phyloP scores from a whole-genome alignment of 2,797 vertebrate species.

The Phataginus tricuspis region DNA sequence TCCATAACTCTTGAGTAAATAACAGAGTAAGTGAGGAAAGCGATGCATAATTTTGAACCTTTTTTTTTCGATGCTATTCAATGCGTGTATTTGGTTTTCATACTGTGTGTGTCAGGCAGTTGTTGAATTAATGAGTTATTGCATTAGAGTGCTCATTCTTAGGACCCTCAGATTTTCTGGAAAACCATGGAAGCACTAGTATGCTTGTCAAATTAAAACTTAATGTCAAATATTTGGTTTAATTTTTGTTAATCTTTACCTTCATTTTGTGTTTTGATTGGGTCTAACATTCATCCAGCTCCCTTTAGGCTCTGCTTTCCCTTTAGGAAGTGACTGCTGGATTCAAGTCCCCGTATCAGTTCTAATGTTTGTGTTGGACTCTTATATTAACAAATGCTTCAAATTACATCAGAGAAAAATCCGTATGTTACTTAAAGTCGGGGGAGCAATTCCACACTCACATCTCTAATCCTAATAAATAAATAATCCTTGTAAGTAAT shows the following conservation, averaged over 20 bases:
- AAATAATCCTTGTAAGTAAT: constrained; percentile 24
- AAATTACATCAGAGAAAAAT: constrained; percentile 56
- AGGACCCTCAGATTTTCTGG: neutral
- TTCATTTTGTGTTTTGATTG: neutral
- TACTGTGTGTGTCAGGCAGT: neutral
- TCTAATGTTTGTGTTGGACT: constrained; percentile 59
- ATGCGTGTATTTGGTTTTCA: neutral
- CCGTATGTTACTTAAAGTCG: neutral
- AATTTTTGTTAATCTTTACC: neutral
- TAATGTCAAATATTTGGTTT: neutral
- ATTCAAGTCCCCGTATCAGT: neutral
- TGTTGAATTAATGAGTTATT: neutral
- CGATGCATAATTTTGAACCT: neutral
- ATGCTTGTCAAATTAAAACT: neutral
- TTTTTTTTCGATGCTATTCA: neutral
- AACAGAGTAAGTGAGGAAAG: neutral
- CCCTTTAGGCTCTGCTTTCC: too few relatives aligned
- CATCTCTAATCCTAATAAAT: constrained; percentile 41
- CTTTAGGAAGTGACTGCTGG: neutral
- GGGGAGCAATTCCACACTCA: constrained; percentile 51
- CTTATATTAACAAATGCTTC: constrained; percentile 64
- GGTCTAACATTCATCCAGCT: neutral
- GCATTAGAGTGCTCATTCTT: neutral
- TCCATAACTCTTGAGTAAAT: neutral
- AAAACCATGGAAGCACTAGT: neutral